These are phyloP conservation scores for Sakesphorus luctuosus DNA, from an alignment of 2,113 vertebrate genomes.

Conservation along the genomic window DNA sequence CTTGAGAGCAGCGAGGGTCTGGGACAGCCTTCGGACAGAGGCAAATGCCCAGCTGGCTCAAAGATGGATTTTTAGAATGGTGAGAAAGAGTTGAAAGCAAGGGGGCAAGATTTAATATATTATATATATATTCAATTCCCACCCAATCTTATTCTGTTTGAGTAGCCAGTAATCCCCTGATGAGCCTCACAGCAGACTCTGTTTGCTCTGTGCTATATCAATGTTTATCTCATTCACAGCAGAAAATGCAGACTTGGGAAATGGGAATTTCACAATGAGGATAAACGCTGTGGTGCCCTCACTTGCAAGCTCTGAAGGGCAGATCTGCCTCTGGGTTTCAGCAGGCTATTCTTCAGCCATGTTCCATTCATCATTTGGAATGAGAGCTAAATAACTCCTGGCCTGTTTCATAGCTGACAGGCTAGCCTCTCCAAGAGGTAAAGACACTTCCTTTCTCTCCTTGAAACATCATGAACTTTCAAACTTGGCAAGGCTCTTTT, in stretches of 20 bases:
- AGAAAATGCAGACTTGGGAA: background rate
- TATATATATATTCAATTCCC: background rate
- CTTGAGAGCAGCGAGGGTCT: background rate
- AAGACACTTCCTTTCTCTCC: conserved; percentile 27
- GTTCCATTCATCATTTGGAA: conserved; percentile 10
- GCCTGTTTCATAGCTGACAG: background rate
- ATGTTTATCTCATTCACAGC: conserved; percentile 8
- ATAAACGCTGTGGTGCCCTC: rapidly evolving
- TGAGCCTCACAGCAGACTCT: background rate
- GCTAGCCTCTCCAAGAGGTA: conserved; percentile 22
- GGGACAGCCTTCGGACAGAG: background rate
- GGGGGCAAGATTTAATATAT: background rate
- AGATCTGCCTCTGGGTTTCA: background rate
- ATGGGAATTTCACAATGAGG: background rate
- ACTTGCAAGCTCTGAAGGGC: background rate
- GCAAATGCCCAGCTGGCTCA: background rate
- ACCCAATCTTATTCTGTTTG: conserved; percentile 4
- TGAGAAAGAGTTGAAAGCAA: background rate
- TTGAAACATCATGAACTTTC: conserved; percentile 63
- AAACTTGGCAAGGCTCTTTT: conserved; percentile 63
- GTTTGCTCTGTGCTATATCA: conserved; percentile 28
- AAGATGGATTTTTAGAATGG: background rate
- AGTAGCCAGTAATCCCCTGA: conserved; percentile 4
- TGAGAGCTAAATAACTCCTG: background rate
- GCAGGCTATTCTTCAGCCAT: background rate